phyloP scores from a whole-genome alignment of 2,888 invertebrate species.

The Drosophila aldrichi region DNA sequence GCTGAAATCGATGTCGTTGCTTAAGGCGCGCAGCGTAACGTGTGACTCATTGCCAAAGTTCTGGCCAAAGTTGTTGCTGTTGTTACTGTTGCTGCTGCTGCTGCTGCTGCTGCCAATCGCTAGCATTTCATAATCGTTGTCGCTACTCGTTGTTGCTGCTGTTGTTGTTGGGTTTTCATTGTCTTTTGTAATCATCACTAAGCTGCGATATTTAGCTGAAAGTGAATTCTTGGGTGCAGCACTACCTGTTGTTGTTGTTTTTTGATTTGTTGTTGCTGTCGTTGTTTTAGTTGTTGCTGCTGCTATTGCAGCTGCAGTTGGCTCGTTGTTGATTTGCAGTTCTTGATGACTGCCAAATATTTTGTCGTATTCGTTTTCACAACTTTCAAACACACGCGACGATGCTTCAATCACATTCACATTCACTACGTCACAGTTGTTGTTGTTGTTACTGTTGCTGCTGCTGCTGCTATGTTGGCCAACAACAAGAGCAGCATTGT shows the following conservation, averaged over 20 bases:
- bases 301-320: slow-evolving; percentile 27
- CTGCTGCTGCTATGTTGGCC: slow-evolving; percentile 39
- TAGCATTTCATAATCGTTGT: slow-evolving; percentile 68
- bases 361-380: slow-evolving; percentile 77
- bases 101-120: slow-evolving; percentile 40
- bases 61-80: slow-evolving; percentile 59
- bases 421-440: slow-evolving; percentile 51
- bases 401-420: slow-evolving; percentile 41
- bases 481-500: slow-evolving; percentile 46
- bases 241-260: slow-evolving; percentile 17
- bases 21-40: slow-evolving; percentile 34
- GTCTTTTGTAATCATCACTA: slow-evolving; percentile 95
- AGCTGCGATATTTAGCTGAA: slow-evolving; percentile 92
- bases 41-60: slow-evolving; percentile 70
- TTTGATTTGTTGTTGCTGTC: slow-evolving; percentile 23
- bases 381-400: slow-evolving; percentile 71
- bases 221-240: slow-evolving; percentile 79
- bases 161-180: slow-evolving; percentile 67
- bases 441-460: slow-evolving; percentile 37
- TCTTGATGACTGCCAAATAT: slow-evolving; percentile 67
- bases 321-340: slow-evolving; percentile 32
- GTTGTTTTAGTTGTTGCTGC: slow-evolving; percentile 25
- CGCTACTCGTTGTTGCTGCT: slow-evolving; percentile 35
- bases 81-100: slow-evolving; percentile 16
- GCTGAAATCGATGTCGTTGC: slow-evolving; percentile 23